phyloP scores from a whole-genome alignment of 1,140 invertebrate species.

The Procambarus virginalis region DNA sequence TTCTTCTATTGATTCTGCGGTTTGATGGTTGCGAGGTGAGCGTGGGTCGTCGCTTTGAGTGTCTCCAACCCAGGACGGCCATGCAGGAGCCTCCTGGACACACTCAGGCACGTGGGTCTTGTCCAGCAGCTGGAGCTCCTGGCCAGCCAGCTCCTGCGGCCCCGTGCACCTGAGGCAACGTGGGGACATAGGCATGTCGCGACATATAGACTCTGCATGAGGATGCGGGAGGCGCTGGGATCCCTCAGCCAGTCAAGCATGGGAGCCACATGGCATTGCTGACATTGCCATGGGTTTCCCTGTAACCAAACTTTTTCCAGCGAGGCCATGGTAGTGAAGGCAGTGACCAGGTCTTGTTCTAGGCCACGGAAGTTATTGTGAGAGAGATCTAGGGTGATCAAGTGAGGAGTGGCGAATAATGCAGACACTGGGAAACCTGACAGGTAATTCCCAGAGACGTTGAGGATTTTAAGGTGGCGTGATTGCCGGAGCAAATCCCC shows the following conservation, averaged over 20 bases:
- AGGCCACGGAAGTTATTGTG: constrained; percentile 79
- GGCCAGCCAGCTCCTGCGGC: constrained; percentile 43
- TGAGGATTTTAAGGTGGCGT: constrained; percentile 76
- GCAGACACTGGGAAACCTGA: constrained; percentile 76
- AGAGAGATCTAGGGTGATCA: constrained; percentile 80
- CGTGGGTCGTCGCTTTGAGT: constrained; percentile 35
- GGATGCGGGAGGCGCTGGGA: constrained; percentile 47
- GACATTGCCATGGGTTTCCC: constrained; percentile 81
- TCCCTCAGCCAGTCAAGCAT: constrained; percentile 72
- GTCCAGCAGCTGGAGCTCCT: constrained; percentile 45
- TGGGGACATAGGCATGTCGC: constrained; percentile 26
- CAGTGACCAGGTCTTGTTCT: constrained; percentile 76
- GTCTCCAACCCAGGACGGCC: constrained; percentile 61
- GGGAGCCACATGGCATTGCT: constrained; percentile 76
- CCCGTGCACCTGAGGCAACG: constrained; percentile 61
- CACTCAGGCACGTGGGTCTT: constrained; percentile 53
- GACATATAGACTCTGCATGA: constrained; percentile 58
- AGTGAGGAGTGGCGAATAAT: constrained; percentile 74
- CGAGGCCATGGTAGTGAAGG: constrained; percentile 74
- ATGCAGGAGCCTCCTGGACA: constrained; percentile 8
- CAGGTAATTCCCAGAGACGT: constrained; percentile 78
- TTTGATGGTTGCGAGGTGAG: constrained; percentile 32
- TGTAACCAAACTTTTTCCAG: constrained; percentile 76
- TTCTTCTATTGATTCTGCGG: not conserved
- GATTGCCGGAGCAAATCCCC: constrained; percentile 76